Evolutionary conservation across 2,888 invertebrate genomes (phyloP).

Genomic region (Bimastos eiseni): DNA sequence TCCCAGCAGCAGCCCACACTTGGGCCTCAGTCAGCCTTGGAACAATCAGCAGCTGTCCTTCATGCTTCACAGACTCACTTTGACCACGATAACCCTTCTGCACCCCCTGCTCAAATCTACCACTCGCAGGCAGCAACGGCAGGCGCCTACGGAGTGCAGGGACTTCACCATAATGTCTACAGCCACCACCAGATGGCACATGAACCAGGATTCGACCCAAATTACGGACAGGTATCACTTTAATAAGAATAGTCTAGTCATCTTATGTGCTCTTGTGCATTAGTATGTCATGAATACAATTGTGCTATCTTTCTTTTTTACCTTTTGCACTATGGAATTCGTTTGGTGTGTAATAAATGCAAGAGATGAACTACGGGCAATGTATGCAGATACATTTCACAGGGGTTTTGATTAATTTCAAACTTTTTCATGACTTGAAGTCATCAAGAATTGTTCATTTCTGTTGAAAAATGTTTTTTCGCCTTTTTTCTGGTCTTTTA

Average conservation of each 20-base stretch:
- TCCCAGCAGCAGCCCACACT: not conserved
- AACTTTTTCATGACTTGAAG: not conserved
- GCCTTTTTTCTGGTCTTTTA: not conserved
- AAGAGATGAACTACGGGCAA: not conserved
- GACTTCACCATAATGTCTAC: slow-evolving; percentile 19
- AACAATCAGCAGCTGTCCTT: slow-evolving; percentile 34
- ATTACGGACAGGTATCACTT: not conserved
- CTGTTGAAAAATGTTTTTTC: not conserved
- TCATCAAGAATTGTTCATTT: not conserved
- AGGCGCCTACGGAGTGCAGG: not conserved
- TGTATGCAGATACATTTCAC: not conserved
- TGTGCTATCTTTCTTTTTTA: not conserved
- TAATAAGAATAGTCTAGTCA: no score
- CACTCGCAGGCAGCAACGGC: not conserved
- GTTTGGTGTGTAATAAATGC: not conserved
- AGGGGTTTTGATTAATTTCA: not conserved
- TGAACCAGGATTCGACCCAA: slow-evolving; percentile 3
- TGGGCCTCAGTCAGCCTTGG: slow-evolving; percentile 28
- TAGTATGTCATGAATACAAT: not conserved
- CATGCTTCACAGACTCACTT: slow-evolving; percentile 21
- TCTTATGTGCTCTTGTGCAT: not conserved
- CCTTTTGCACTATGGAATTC: not conserved
- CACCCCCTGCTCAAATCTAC: slow-evolving; percentile 13
- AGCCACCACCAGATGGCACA: slow-evolving; percentile 16
- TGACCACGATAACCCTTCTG: slow-evolving; percentile 4